These are phyloP conservation scores for Phylloscopus trochiloides DNA, from an alignment of 2,113 vertebrate species.

Conservation along the genomic window DNA sequence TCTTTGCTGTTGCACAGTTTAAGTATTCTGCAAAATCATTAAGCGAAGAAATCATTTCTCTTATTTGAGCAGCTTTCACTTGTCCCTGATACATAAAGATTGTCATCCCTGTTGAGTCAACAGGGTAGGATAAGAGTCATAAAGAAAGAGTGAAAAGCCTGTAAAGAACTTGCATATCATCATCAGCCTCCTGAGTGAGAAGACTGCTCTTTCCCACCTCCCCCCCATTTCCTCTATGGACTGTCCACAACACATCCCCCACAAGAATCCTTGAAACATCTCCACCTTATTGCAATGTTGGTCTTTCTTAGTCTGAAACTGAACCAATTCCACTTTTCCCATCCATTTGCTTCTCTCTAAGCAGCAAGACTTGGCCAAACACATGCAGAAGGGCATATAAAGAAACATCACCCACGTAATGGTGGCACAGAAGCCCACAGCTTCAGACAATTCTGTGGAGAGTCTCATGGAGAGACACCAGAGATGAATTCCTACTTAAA, in stretches of 20 bases:
- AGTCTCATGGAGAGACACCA: neutral
- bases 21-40: neutral
- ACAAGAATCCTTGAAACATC: neutral
- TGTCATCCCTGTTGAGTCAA: neutral
- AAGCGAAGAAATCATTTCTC: neutral
- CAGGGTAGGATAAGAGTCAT: neutral
- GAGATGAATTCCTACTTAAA: neutral
- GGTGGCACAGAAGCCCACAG: neutral
- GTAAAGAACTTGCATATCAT: neutral
- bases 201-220: neutral
- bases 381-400: neutral
- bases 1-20: neutral
- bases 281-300: neutral
- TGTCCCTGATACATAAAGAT: neutral
- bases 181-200: neutral
- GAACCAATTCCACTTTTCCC: neutral
- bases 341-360: neutral
- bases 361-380: neutral
- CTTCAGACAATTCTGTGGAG: neutral
- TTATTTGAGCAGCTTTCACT: neutral
- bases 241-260: neutral
- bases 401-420: neutral
- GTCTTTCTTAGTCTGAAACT: neutral
- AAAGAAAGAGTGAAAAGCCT: neutral
- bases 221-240: neutral